Base-by-base conservation (phyloP, 2,888 invertebrate species). In the Diaprepes abbreviatus region DNA sequence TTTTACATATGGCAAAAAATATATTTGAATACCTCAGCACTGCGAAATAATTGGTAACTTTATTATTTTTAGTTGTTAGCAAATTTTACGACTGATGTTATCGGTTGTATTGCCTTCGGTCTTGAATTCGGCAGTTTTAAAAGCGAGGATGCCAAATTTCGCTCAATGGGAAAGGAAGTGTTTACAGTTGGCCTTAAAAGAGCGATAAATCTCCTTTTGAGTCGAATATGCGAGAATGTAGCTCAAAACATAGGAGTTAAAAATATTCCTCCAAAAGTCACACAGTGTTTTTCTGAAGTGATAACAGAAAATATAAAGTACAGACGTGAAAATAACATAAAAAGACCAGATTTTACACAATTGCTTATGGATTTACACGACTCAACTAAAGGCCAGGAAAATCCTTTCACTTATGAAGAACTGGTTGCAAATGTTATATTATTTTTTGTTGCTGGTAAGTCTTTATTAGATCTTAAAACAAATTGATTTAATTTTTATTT, bases 101-200 rank as follows among this genome's bases (percentile, higher is more conserved):
- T 75, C n/a, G 74, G 74, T 0, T 86, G 86, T 65, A 86, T 88
- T 59, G 88, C 88, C 6, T 89, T 89, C 76, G 89, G 89, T 31
- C 82, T 89, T 3, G 87, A 88, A 66, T 86, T 86, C 70, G 86
- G 89, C 73, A 85, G 86, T 14, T 86, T 89, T 58, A 83, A 84
- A 52, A 84, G 87, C 76, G 81, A 85, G 0, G 80, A 87, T 68
- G 85, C 87, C 3, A 73, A 70, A 10, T 88, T 89, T 78, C 66
- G 74, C 35, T 43, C 57, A 43, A 73, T 71, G 60, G 77, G 78
- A 6, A 67, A 72, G 0, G 28, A 45, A 12, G 12, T 57, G 21
- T 24, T 57, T 12, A 21, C 16, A 21, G 24, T 38, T 3, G 24
- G 21, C 9, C 1, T 65, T 5, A 7, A 4, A 1, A 33, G 21